Conservation (phyloP, 2,888 invertebrate genomes). For the Ypsolopha sequella region DNA sequence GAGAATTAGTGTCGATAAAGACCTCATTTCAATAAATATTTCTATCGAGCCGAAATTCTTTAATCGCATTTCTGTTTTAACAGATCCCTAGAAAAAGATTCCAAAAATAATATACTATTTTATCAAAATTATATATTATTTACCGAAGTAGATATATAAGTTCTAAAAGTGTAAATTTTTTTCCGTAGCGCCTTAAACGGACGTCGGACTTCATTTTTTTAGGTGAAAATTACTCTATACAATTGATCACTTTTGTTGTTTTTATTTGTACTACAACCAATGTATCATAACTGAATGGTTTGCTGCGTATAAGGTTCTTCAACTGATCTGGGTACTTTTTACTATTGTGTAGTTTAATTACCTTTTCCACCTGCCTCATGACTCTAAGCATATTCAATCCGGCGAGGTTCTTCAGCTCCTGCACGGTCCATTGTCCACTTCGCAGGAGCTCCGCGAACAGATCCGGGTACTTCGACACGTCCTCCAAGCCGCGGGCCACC, state of each 20-base stretch:
- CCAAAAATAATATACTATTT: background rate
- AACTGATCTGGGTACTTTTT: background rate
- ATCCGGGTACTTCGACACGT: constrained; percentile 78
- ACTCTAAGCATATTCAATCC: constrained; percentile 75
- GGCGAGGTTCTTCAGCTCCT: constrained; percentile 75
- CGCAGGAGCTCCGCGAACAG: constrained; percentile 75
- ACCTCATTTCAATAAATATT: no score
- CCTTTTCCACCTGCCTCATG: constrained; percentile 71
- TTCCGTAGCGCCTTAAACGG: background rate
- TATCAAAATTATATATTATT: background rate
- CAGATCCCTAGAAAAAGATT: no score
- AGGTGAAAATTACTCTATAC: background rate
- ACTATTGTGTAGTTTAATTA: constrained; percentile 14
- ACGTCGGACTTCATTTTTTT: background rate
- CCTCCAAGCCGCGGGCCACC: constrained; percentile 75
- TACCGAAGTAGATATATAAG: background rate
- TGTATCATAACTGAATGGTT: background rate
- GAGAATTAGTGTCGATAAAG: no score
- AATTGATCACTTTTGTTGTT: background rate
- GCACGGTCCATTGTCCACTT: constrained; percentile 72
- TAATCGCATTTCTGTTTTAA: no score
- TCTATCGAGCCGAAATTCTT: no score
- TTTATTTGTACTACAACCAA: background rate
- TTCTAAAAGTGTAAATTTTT: background rate
- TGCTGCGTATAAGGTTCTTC: background rate